A percentile compares a stretch with the other conserved stretches of the same genome.
Conservation (phyloP, 1,140 invertebrate species). For the Drosophila trapezifrons region DNA sequence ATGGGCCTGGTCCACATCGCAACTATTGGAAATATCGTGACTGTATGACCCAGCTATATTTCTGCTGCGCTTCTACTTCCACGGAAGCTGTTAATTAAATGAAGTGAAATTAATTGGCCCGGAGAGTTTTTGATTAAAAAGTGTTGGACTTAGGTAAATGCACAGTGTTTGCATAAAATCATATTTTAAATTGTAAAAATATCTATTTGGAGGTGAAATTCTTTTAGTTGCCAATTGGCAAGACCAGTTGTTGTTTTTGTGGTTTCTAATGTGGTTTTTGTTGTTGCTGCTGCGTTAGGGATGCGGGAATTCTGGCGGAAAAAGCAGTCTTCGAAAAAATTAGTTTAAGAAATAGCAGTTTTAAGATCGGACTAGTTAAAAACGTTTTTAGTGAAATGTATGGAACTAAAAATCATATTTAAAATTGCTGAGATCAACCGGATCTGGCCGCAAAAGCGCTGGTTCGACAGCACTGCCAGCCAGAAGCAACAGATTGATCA, state of each 20-base stretch:
- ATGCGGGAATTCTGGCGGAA: neutral
- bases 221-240: conserved; percentile 45
- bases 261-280: conserved; percentile 36
- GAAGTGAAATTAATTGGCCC: conserved; percentile 19
- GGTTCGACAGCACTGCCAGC: conserved; percentile 17
- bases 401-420: neutral
- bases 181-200: neutral
- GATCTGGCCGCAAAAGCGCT: conserved; percentile 42
- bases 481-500: conserved; percentile 49
- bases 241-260: conserved; percentile 56
- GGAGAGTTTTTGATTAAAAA: conserved; percentile 6
- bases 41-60: too few relatives aligned
- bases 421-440: conserved; percentile 31
- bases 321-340: neutral
- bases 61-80: neutral
- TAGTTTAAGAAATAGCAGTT: neutral
- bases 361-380: too few relatives aligned
- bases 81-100: conserved; percentile 21
- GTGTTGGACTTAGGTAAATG: conserved; percentile 41
- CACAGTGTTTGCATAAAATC: neutral
- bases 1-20: too few relatives aligned
- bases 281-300: conserved; percentile 17
- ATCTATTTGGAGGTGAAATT: conserved; percentile 23
- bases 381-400: neutral
- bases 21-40: neutral